phyloP scores from a whole-genome alignment of 2,888 invertebrate genomes.

The Teleogryllus oceanicus region DNA sequence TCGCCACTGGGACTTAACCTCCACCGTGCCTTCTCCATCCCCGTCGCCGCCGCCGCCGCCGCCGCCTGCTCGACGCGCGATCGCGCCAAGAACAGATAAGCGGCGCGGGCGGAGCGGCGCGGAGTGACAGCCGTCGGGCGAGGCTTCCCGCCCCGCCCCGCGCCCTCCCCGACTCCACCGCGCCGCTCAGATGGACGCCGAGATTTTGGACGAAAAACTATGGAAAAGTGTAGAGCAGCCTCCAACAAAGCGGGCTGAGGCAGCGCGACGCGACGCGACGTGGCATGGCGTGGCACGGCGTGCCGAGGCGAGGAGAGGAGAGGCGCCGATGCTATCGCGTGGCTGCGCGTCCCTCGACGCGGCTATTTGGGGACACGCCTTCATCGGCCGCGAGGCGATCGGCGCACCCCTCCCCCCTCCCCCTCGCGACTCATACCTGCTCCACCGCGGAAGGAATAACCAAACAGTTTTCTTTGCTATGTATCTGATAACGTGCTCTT shows the following conservation, averaged over 20 bases:
- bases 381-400: too few species aligned
- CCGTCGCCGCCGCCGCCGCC: not conserved
- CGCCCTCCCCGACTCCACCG: not conserved
- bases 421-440: too few species aligned
- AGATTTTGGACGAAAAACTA: constrained; percentile 18
- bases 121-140: not conserved
- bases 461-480: too few species aligned
- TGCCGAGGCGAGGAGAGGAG: not conserved
- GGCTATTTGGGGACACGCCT: too few species aligned
- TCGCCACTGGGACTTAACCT: not conserved
- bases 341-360: not conserved
- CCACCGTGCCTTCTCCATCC: not conserved
- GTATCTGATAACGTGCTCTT: too few species aligned
- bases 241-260: constrained; percentile 2
- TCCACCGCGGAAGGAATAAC: too few species aligned
- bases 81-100: constrained; percentile 18
- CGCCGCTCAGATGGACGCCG: not conserved
- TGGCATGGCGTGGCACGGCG: not conserved
- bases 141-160: too few species aligned
- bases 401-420: too few species aligned
- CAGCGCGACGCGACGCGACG: not conserved
- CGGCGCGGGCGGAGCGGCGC: not conserved
- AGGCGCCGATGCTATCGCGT: not conserved
- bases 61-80: not conserved
- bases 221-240: constrained; percentile 6